phyloP scores from a whole-genome alignment of 2,888 invertebrate genomes.

The Ditula angustiorana region DNA sequence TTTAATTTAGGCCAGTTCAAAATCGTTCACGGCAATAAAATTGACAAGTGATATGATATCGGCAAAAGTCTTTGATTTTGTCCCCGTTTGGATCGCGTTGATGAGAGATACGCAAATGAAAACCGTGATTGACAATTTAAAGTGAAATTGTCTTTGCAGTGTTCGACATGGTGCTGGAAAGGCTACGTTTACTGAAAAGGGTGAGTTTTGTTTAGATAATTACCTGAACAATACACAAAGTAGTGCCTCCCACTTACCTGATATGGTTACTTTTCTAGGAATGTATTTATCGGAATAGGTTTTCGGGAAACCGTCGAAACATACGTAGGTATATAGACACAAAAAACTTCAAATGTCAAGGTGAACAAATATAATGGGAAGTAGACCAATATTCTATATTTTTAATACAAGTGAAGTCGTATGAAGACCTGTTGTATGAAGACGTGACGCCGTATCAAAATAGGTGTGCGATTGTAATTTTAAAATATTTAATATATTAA shows the following conservation, averaged over 20 bases:
- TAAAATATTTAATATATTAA: too few species aligned
- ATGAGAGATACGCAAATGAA: conserved; percentile 38
- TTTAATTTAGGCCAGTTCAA: conserved; percentile 45
- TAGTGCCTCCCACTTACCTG: not conserved
- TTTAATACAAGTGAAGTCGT: too few species aligned
- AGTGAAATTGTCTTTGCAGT: conserved; percentile 14
- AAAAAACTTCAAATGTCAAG: not conserved
- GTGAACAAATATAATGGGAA: too few species aligned
- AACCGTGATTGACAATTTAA: conserved; percentile 38
- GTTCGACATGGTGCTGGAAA: conserved; percentile 54
- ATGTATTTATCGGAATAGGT: not conserved
- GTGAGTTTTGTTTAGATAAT: conserved; percentile 44
- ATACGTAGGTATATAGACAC: not conserved
- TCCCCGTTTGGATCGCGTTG: conserved; percentile 40
- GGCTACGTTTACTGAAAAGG: conserved; percentile 43
- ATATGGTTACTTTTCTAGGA: not conserved
- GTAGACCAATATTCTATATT: too few species aligned
- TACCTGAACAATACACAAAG: conserved; percentile 8
- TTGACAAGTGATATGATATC: conserved; percentile 57
- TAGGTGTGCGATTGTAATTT: too few species aligned
- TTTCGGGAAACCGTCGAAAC: not conserved
- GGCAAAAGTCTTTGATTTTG: conserved; percentile 54
- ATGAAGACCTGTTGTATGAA: not conserved
- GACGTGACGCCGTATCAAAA: not conserved
- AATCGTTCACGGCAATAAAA: conserved; percentile 57